These are phyloP conservation scores for Bombylius discolor DNA, from an alignment of 2,888 invertebrate species.

Conservation along the genomic window DNA sequence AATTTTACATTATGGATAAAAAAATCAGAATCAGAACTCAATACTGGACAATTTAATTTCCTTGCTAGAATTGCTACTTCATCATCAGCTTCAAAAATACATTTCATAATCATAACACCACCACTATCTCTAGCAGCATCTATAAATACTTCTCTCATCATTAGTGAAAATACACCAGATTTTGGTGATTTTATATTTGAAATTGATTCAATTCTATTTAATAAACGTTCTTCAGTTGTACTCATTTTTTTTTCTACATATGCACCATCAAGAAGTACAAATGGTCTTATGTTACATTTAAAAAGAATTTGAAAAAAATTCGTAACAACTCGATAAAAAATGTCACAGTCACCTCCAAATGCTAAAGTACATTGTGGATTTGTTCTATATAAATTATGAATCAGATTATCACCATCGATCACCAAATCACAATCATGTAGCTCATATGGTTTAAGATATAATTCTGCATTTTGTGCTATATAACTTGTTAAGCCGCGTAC, in stretches of 20 bases:
- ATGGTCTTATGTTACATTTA: constrained; percentile 56
- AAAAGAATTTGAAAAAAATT: constrained; percentile 56
- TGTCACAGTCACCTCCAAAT: constrained; percentile 79
- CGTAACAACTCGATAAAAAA: constrained; percentile 48
- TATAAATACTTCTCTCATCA: constrained; percentile 61
- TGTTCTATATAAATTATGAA: constrained; percentile 53
- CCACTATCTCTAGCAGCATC: constrained; percentile 52
- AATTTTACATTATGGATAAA: constrained; percentile 74
- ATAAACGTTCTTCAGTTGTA: constrained; percentile 47
- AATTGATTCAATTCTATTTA: constrained; percentile 46
- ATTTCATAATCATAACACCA: constrained; percentile 55
- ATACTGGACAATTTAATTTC: constrained; percentile 65
- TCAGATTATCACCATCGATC: constrained; percentile 69
- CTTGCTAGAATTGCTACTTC: constrained; percentile 73
- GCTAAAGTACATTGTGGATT: constrained; percentile 50
- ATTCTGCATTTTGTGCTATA: constrained; percentile 50
- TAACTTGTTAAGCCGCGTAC: constrained; percentile 74
- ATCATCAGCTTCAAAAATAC: constrained; percentile 81
- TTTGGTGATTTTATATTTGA: constrained; percentile 45
- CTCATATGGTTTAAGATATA: constrained; percentile 48
- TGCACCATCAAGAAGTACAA: constrained; percentile 71
- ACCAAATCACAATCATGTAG: constrained; percentile 35
- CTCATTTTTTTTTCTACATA: constrained; percentile 56
- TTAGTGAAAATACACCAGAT: constrained; percentile 55
- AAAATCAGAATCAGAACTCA: constrained; percentile 92